These are phyloP conservation scores for Monopis laevigella DNA, from an alignment of 2,888 invertebrate genomes.

Conservation along the genomic window DNA sequence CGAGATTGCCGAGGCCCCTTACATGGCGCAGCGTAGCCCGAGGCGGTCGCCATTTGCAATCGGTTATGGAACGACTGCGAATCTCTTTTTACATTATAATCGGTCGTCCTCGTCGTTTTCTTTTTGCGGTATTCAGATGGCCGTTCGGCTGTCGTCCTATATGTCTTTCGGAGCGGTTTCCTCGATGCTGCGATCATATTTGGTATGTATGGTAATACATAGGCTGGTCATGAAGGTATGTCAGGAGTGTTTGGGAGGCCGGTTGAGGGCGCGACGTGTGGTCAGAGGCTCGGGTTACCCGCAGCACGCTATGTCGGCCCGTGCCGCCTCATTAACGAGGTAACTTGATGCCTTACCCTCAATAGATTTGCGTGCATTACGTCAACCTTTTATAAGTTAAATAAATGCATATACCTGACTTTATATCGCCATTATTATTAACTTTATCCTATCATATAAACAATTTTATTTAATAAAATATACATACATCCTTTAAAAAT, in stretches of 20 bases:
- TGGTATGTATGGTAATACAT: too few species aligned
- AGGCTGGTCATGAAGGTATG: too few species aligned
- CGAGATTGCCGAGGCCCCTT: conserved; percentile 57
- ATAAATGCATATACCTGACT: too few species aligned
- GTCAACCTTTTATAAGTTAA: conserved; percentile 12
- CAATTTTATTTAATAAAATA: too few species aligned
- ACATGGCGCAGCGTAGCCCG: conserved; percentile 51
- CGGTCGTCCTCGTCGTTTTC: conserved; percentile 46
- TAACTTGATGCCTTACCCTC: conserved; percentile 25
- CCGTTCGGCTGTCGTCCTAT: conserved; percentile 35
- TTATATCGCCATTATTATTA: too few species aligned
- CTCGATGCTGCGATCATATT: conserved; percentile 21
- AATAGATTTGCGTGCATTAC: conserved; percentile 24
- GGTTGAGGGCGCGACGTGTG: conserved; percentile 5
- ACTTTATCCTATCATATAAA: too few species aligned
- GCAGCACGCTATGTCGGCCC: conserved; percentile 24
- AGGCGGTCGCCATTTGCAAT: conserved; percentile 64
- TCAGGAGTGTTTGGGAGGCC: not conserved
- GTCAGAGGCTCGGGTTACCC: conserved; percentile 33
- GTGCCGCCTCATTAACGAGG: conserved; percentile 51
- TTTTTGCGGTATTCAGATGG: conserved; percentile 41
- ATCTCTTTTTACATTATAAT: conserved; percentile 65
- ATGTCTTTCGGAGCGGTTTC: conserved; percentile 25
- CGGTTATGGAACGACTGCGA: conserved; percentile 62
- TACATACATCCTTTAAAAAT: too few species aligned